Percentiles rank a stretch among this genome's conserved stretches.
These are phyloP conservation scores for Clarias pachynema DNA, from an alignment of 2,797 vertebrate species.

Conservation along the genomic window DNA sequence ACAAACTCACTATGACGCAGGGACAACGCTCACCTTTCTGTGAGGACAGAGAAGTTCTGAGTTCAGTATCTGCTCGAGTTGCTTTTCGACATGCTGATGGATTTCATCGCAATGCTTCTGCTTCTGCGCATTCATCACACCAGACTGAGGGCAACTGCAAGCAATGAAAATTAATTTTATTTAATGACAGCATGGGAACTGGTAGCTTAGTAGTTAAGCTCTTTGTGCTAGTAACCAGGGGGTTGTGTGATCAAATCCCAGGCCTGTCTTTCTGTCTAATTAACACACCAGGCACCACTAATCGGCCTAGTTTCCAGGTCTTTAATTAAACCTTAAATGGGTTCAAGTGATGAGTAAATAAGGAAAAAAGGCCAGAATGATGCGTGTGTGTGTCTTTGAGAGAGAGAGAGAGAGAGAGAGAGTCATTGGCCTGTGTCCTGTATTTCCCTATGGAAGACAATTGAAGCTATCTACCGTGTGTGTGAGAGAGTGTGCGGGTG, in stretches of 20 bases:
- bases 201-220: not conserved
- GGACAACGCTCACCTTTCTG: not conserved
- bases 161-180: not conserved
- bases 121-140: not conserved
- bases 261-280: slow-evolving; percentile 43
- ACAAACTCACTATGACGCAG: not conserved
- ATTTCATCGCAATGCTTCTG: slow-evolving; percentile 2
- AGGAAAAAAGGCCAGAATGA: slow-evolving; percentile 5
- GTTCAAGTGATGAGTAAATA: slow-evolving; percentile 48
- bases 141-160: not conserved
- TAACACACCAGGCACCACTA: slow-evolving; percentile 41
- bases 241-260: slow-evolving; percentile 24
- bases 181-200: slow-evolving; percentile 3
- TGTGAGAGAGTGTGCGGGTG: not conserved
- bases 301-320: slow-evolving; percentile 35
- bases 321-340: slow-evolving; percentile 54
- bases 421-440: not conserved
- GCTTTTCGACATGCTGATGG: not conserved
- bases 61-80: not conserved
- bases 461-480: not conserved
- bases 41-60: not conserved
- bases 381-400: not conserved
- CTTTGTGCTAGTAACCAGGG: not conserved
- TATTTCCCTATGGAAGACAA: not conserved
- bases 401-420: not conserved